Percentiles rank a stretch among this genome's conserved stretches.
Conservation (phyloP, 2,113 vertebrate genomes). For the Callionymus lyra region DNA sequence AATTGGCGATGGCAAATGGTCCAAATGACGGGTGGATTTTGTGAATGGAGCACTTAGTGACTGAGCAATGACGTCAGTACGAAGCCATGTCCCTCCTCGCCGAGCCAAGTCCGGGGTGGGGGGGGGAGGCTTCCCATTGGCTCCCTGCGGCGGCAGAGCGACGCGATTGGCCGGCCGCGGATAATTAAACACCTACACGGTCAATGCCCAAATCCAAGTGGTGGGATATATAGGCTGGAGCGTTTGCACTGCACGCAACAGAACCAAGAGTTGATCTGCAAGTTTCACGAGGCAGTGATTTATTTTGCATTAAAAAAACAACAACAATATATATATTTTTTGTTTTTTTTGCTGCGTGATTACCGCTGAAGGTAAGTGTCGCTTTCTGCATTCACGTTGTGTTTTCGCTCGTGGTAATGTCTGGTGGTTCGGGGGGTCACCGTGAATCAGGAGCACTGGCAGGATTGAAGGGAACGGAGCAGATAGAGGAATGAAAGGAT, state of each 20-base stretch:
- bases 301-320: conserved; percentile 37
- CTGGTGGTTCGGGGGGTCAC: conserved; percentile 19
- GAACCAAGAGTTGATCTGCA: conserved; percentile 58
- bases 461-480: conserved; percentile 1
- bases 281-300: conserved; percentile 56
- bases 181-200: conserved; percentile 78
- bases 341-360: conserved; percentile 42
- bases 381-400: conserved; percentile 6
- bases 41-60: conserved; percentile 77
- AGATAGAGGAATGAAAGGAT: conserved; percentile 8
- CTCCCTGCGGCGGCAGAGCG: conserved; percentile 24
- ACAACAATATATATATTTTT: conserved; percentile 28
- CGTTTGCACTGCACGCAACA: conserved; percentile 55
- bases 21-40: conserved; percentile 66
- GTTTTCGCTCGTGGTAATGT: conserved; percentile 16
- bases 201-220: conserved; percentile 67
- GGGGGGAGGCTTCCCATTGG: conserved; percentile 52
- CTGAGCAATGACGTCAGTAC: conserved; percentile 68
- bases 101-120: conserved; percentile 43
- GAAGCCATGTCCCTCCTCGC: conserved; percentile 43
- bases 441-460: conserved; percentile 5
- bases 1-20: conserved; percentile 52
- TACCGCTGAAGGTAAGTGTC: conserved; percentile 56
- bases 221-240: conserved; percentile 77
- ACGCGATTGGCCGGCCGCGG: conserved; percentile 65